Conservation (phyloP, 2,113 vertebrate species). For the Tragelaphus buxtoni region DNA sequence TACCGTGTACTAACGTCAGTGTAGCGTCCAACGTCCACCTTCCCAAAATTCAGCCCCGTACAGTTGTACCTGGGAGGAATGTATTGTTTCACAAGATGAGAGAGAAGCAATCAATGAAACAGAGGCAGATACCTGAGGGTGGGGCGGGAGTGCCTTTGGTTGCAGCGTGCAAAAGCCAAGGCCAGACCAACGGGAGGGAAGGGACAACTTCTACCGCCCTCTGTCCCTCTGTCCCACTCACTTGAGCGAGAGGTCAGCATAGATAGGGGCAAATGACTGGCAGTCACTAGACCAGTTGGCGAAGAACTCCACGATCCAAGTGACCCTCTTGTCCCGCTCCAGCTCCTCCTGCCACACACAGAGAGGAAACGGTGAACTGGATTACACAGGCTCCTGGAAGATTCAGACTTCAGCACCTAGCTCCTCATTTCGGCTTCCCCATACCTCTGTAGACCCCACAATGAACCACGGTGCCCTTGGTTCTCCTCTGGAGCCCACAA, state of each 20-base stretch:
- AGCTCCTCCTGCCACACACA: slow-evolving; percentile 88
- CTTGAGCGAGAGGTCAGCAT: slow-evolving; percentile 94
- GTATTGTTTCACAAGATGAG: background rate
- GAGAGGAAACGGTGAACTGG: background rate
- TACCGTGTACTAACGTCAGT: slow-evolving; percentile 90
- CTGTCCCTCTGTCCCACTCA: slow-evolving; percentile 59
- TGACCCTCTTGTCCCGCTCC: slow-evolving; percentile 86
- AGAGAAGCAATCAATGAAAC: background rate
- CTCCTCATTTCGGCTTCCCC: background rate
- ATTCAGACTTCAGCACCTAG: background rate
- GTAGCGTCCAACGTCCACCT: slow-evolving; percentile 94
- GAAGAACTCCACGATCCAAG: slow-evolving; percentile 96
- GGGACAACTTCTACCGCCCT: rapidly evolving
- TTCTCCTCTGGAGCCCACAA: background rate
- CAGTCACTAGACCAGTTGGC: slow-evolving; percentile 97
- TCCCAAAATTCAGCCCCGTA: slow-evolving; percentile 91
- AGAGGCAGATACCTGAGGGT: background rate
- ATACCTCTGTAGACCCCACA: background rate
- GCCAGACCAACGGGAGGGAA: background rate
- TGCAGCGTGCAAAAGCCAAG: background rate
- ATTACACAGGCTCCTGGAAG: background rate
- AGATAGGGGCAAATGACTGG: slow-evolving; percentile 94
- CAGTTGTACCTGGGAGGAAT: slow-evolving; percentile 89
- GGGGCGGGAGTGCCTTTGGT: background rate
- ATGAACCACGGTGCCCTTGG: background rate